A percentile compares a stretch with the other conserved stretches of the same genome.
Evolutionary conservation across 2,888 invertebrate genomes (phyloP).

Genomic region (Antheraea assamensis): DNA sequence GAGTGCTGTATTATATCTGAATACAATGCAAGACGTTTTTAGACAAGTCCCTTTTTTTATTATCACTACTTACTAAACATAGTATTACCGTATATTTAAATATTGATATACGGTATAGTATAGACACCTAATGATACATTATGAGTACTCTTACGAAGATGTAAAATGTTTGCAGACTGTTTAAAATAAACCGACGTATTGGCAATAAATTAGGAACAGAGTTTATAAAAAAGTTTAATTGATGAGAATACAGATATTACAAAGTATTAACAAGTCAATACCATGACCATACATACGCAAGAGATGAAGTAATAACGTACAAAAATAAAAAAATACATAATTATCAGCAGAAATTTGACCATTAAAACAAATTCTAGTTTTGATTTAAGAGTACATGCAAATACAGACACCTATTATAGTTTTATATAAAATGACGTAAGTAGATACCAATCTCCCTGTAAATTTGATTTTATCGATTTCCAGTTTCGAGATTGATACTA

Average conservation of each 20-base stretch:
- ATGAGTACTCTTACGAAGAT: neutral
- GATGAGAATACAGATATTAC: no score
- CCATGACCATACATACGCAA: no score
- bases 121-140: neutral
- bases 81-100: neutral
- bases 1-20: neutral
- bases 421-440: constrained; percentile 4
- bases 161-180: neutral
- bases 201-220: neutral
- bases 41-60: neutral
- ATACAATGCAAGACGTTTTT: neutral
- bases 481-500: constrained; percentile 10
- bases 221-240: neutral
- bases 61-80: neutral
- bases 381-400: neutral
- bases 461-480: constrained; percentile 9
- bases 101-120: neutral
- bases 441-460: constrained; percentile 7
- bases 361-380: neutral
- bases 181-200: neutral
- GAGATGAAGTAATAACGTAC: neutral
- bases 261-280: neutral
- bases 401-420: neutral
- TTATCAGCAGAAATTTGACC: neutral
- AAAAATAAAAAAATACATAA: neutral